Conservation (phyloP, 2,888 invertebrate species). For the Mimumesa dahlbomi region DNA sequence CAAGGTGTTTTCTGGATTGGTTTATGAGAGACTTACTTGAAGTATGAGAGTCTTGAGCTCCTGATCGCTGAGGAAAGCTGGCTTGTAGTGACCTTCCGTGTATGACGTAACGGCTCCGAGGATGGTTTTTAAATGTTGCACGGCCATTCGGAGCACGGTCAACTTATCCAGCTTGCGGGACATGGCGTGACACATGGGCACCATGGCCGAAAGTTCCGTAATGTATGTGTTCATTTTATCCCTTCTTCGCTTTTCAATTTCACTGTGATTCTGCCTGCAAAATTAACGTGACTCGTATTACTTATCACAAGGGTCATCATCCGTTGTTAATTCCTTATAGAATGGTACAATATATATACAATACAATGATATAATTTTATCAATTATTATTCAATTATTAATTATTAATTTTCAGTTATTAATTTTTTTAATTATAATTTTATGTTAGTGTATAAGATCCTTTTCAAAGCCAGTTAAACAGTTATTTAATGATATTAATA, state of each 20-base stretch:
- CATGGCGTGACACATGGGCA: conserved; percentile 97
- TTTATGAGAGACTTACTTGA: conserved; percentile 83
- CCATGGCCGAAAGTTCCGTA: conserved; percentile 92
- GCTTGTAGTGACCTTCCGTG: conserved; percentile 89
- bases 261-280: conserved; percentile 96
- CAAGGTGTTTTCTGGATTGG: too few species aligned
- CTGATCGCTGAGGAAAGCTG: conserved; percentile 91
- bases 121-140: conserved; percentile 93
- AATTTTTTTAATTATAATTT: too few species aligned
- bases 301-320: neutral
- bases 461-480: too few species aligned
- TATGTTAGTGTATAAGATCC: too few species aligned
- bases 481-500: too few species aligned
- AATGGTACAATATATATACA: too few species aligned
- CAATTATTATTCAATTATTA: neutral
- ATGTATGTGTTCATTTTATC: conserved; percentile 99
- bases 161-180: conserved; percentile 96
- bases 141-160: conserved; percentile 94
- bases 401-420: too few species aligned
- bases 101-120: conserved; percentile 87
- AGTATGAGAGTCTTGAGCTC: conserved; percentile 93
- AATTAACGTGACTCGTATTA: neutral
- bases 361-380: too few species aligned
- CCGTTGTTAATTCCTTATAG: too few species aligned
- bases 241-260: conserved; percentile 95